These are phyloP conservation scores for Tiliqua scincoides DNA, from an alignment of 2,113 vertebrate genomes.

Conservation along the genomic window DNA sequence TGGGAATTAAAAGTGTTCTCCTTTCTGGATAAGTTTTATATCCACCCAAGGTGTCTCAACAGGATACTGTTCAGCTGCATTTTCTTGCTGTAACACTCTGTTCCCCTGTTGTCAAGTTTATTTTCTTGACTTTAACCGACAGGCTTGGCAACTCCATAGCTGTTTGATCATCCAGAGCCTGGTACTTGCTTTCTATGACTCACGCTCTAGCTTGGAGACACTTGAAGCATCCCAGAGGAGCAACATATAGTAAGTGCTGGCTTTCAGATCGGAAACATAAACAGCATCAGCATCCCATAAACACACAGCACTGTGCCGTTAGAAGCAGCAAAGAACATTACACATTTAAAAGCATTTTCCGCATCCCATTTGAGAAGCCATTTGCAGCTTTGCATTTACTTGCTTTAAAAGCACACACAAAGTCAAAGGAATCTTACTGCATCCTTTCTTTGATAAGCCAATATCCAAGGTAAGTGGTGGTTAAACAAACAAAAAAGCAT, in stretches of 20 bases:
- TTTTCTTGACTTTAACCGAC: neutral
- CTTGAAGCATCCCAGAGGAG: neutral
- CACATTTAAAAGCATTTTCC: neutral
- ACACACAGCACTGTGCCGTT: neutral
- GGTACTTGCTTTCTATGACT: neutral
- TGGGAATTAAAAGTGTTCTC: no score
- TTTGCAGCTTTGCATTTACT: neutral
- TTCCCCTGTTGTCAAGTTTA: neutral
- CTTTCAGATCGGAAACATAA: neutral
- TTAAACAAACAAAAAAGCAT: conserved; percentile 4
- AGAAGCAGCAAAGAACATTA: neutral
- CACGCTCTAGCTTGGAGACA: neutral
- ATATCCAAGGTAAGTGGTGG: neutral
- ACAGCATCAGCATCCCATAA: neutral
- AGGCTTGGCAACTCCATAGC: neutral
- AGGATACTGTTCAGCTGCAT: neutral
- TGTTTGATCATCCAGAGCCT: neutral
- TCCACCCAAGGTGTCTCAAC: no score
- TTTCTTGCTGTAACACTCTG: neutral
- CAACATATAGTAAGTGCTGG: neutral
- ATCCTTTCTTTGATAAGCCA: neutral
- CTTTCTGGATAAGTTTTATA: no score
- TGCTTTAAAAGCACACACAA: conserved; percentile 3
- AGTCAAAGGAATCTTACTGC: neutral
- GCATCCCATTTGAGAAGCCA: neutral